phyloP scores from a whole-genome alignment of 2,113 vertebrate species.

The Suricata suricatta region DNA sequence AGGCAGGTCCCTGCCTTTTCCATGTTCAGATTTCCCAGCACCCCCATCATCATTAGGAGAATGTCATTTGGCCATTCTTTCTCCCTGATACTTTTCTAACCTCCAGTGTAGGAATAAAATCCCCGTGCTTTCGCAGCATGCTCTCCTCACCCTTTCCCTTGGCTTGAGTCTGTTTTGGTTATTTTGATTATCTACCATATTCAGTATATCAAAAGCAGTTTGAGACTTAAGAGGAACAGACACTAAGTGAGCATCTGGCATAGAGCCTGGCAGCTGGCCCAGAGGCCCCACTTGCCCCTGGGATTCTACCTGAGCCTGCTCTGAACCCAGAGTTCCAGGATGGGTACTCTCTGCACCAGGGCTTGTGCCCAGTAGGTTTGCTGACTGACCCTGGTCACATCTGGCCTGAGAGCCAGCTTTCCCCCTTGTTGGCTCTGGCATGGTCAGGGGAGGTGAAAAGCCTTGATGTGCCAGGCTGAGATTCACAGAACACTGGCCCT shows the following conservation, averaged over 20 bases:
- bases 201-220: not conserved
- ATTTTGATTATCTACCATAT: not conserved
- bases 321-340: not conserved
- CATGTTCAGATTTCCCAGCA: not conserved
- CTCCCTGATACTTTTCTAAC: not conserved
- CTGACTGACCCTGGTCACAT: not conserved
- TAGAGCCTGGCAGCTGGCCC: not conserved
- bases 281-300: not conserved
- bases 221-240: not conserved
- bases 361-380: not conserved
- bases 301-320: not conserved
- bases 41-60: not conserved
- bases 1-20: not conserved
- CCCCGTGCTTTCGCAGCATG: not conserved
- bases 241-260: not conserved
- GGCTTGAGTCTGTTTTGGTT: not conserved
- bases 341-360: not conserved
- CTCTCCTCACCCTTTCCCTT: not conserved
- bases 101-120: too few relatives aligned
- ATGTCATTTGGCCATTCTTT: not conserved
- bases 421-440: not conserved
- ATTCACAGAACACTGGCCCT: not conserved
- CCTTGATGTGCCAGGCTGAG: not conserved
- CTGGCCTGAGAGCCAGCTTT: not conserved
- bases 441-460: not conserved